A percentile compares a stretch with the other conserved stretches of the same genome.
Conservation (phyloP, 2,888 invertebrate genomes). For the Acrobasis consociella region DNA sequence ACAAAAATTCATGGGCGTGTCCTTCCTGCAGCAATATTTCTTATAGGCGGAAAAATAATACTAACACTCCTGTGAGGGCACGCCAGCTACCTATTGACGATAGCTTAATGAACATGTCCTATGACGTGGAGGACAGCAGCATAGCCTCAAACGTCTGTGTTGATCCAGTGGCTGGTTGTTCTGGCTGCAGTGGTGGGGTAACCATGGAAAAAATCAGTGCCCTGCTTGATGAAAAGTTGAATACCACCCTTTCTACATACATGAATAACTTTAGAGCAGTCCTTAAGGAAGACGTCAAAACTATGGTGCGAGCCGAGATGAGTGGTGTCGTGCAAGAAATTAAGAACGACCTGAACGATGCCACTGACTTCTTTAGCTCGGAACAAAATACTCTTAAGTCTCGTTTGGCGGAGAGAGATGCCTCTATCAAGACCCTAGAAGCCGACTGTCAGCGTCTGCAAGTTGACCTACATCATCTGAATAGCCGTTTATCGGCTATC, state of each 20-base stretch:
- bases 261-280: conserved; percentile 5
- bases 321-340: conserved; percentile 3
- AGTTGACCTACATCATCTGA: too few species aligned
- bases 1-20: background rate
- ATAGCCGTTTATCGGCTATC: too few species aligned
- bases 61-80: background rate
- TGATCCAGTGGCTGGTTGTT: background rate
- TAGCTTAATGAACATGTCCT: background rate
- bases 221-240: conserved; percentile 7
- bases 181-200: background rate
- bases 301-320: conserved; percentile 8
- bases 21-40: background rate
- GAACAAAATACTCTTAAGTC: too few species aligned
- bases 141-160: background rate
- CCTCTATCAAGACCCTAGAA: too few species aligned
- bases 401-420: too few species aligned
- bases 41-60: background rate
- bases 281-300: conserved; percentile 4
- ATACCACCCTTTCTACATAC: background rate
- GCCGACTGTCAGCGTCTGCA: too few species aligned
- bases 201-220: conserved; percentile 9
- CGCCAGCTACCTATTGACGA: background rate
- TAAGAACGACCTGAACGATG: background rate
- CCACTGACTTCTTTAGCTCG: background rate
- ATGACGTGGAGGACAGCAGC: background rate